Base-by-base conservation (phyloP, 2,888 invertebrate species). In the Epirrhoe alternata region DNA sequence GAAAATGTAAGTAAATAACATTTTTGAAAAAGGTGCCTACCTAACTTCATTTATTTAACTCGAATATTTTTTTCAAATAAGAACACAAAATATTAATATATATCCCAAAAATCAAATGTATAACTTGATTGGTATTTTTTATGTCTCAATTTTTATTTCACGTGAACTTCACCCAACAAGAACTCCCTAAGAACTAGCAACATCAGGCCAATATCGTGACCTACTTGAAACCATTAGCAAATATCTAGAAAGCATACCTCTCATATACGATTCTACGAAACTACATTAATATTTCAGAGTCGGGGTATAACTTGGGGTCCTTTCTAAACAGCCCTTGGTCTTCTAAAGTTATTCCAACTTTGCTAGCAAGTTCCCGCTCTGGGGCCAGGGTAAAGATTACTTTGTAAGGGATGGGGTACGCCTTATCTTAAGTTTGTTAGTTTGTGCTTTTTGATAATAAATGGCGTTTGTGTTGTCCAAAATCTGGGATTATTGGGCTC, bases 301-400 rank as follows among this genome's bases (percentile, higher is more conserved):
- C 77, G 58, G 84, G n/a, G 79, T 77, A 77, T 81, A 87, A 89
- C 81, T 89, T 88, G 79, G 87, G 89, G 90, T 92, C 93, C 92
- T 92, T 92, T 92, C 90, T 87, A 93, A 93, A 93, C 93, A 93
- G 92, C 93, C 93, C 88, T 92, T 93, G 92, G 93, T 91, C 92
- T 92, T 93, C 89, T 77, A 86, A 92, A 92, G 93, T 93, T 93
- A 90, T 93, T 92, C 88, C 90, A 92, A 93, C 90, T 93, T 92
- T 85, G 87, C 84, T 83, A 78, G 50, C 60, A 58, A 83, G 83
- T 84, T 85, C 85, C 83, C 85, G 70, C 73, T 84, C 81, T 83
- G 79, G 84, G 86, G 88, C 84, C 85, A 82, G 82, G 80, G 88
- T 84, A 89, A 88, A 90, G 92, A 91, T 92, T 91, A 90, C 86